Evolutionary conservation across 1,140 invertebrate genomes (phyloP).

Genomic region (Ericerus pela): DNA sequence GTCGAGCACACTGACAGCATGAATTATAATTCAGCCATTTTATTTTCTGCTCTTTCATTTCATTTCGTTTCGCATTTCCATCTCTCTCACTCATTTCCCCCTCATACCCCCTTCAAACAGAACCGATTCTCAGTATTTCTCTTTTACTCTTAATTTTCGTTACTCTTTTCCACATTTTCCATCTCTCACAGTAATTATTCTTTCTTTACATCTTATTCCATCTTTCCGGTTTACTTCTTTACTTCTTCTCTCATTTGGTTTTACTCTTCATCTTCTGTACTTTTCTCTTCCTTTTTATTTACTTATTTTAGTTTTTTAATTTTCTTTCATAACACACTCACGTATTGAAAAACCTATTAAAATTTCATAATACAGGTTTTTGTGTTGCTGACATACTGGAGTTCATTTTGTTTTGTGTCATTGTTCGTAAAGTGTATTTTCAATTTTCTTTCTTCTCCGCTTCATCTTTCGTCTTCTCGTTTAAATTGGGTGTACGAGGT

Average conservation of each 20-base stretch:
- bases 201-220: too few species aligned
- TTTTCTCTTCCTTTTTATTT: neutral
- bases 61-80: too few species aligned
- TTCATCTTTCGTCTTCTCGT: too few species aligned
- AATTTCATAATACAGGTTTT: slow-evolving; percentile 3
- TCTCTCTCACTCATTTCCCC: too few species aligned
- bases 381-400: neutral
- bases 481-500: too few species aligned
- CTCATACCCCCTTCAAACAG: too few species aligned
- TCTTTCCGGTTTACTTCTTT: neutral
- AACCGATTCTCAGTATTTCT: too few species aligned
- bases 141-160: too few species aligned
- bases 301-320: neutral
- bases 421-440: too few species aligned
- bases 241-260: too few species aligned
- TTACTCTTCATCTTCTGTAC: neutral
- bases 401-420: neutral
- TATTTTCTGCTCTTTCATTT: too few species aligned
- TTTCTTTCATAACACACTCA: neutral
- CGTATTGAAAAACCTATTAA: neutral
- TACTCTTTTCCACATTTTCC: neutral
- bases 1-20: slow-evolving; percentile 7
- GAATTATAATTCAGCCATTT: slow-evolving; percentile 12
- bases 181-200: neutral
- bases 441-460: too few species aligned